Percentiles rank a stretch among this genome's conserved stretches.
phyloP scores from a whole-genome alignment of 2,797 vertebrate species.

The Poeciliopsis presidionis region DNA sequence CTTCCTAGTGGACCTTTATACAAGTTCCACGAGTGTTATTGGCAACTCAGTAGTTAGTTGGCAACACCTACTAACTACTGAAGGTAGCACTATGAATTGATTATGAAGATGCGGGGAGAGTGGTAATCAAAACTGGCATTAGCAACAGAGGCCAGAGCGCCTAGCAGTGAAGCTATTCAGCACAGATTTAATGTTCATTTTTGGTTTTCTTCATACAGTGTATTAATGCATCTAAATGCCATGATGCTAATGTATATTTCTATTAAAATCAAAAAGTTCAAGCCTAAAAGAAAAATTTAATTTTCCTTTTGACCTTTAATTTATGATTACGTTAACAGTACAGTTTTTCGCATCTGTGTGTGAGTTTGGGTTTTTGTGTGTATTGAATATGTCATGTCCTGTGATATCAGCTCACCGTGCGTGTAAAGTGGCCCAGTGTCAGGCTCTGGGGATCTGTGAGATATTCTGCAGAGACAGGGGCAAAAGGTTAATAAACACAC shows the following conservation, averaged over 20 bases:
- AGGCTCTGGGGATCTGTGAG: conserved; percentile 59
- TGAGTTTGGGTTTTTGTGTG: conserved; percentile 18
- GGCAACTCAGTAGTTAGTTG: too few relatives aligned
- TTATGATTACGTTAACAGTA: neutral
- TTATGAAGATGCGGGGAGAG: too few relatives aligned
- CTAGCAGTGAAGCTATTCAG: neutral
- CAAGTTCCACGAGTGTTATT: neutral
- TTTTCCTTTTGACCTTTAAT: neutral
- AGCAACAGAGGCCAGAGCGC: neutral
- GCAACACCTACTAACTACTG: neutral
- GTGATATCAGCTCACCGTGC: conserved; percentile 49
- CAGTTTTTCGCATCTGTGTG: conserved; percentile 3
- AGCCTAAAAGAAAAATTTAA: neutral
- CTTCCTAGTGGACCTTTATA: neutral
- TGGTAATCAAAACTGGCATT: neutral
- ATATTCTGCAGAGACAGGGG: conserved; percentile 72
- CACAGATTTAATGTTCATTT: neutral
- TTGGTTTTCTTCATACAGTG: neutral
- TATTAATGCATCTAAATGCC: neutral
- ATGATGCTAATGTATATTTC: neutral
- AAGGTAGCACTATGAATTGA: too few relatives aligned
- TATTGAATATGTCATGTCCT: conserved; percentile 16
- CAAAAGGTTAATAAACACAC: conserved; percentile 73
- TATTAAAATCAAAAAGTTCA: neutral
- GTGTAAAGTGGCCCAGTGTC: conserved; percentile 49